These are phyloP conservation scores for Cryptocephalus moraei DNA, from an alignment of 2,888 invertebrate species.

Conservation along the genomic window DNA sequence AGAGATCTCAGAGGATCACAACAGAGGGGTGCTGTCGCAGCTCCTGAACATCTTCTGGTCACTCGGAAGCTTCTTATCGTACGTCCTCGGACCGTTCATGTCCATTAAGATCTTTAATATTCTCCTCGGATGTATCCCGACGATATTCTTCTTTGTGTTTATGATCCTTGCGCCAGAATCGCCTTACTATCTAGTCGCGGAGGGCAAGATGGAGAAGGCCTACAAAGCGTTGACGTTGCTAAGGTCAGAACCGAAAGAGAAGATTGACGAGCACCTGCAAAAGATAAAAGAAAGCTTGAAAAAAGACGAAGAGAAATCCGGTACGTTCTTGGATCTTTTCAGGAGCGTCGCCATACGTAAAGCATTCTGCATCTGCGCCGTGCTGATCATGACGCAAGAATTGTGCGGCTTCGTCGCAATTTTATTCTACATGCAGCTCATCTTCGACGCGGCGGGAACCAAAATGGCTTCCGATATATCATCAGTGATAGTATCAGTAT, in stretches of 20 bases:
- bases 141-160: conserved; percentile 45
- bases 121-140: conserved; percentile 32
- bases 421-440: conserved; percentile 50
- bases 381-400: conserved; percentile 50
- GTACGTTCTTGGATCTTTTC: conserved; percentile 33
- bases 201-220: conserved; percentile 51
- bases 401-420: conserved; percentile 43
- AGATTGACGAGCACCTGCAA: conserved; percentile 48
- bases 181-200: conserved; percentile 55
- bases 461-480: conserved; percentile 50
- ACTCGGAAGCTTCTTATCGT: conserved; percentile 56
- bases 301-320: conserved; percentile 38
- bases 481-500: conserved; percentile 64
- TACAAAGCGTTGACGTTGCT: conserved; percentile 52
- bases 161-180: conserved; percentile 59
- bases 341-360: conserved; percentile 59
- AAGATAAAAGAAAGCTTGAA: conserved; percentile 11
- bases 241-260: conserved; percentile 53
- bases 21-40: conserved; percentile 56
- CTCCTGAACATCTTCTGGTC: conserved; percentile 64
- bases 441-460: conserved; percentile 57
- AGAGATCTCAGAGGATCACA: conserved; percentile 66
- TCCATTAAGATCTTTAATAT: conserved; percentile 53
- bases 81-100: conserved; percentile 58
- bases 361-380: conserved; percentile 62